Evolutionary conservation across 1,140 invertebrate genomes (phyloP).

Genomic region (Latrodectus geometricus): DNA sequence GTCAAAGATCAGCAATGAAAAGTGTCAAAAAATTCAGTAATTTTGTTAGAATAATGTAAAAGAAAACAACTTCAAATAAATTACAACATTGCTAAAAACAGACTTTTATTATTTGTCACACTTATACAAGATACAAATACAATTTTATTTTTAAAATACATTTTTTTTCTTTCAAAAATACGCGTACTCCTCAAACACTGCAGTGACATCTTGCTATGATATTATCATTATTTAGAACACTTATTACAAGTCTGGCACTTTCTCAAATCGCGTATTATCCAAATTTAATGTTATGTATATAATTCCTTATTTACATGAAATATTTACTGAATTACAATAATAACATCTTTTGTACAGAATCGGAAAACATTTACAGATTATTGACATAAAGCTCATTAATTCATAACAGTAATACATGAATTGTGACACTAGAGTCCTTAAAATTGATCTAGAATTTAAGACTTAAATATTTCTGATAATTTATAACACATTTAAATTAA

Average conservation of each 20-base stretch:
- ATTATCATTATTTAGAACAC: too few species aligned
- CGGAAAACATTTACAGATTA: slow-evolving; percentile 11
- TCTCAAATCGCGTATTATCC: not conserved
- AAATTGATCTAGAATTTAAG: too few species aligned
- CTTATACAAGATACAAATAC: not conserved
- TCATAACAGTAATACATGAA: slow-evolving; percentile 39
- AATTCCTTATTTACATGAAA: slow-evolving; percentile 34
- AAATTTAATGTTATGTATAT: not conserved
- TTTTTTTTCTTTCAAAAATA: not conserved
- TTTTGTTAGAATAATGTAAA: too few species aligned
- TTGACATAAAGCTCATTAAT: slow-evolving; percentile 54
- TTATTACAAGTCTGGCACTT: not conserved
- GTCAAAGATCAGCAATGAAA: too few species aligned
- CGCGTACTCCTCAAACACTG: not conserved
- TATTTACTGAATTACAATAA: slow-evolving; percentile 13
- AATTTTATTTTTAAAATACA: not conserved
- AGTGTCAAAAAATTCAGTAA: too few species aligned
- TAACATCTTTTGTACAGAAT: slow-evolving; percentile 34
- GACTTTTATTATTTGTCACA: not conserved
- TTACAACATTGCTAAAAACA: not conserved
- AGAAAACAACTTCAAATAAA: not conserved
- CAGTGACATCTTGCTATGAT: not conserved
- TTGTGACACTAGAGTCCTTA: too few species aligned
- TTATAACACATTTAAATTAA: too few species aligned
- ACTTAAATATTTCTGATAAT: too few species aligned